Conservation (phyloP, 2,888 invertebrate genomes). For the Tetragonisca angustula region DNA sequence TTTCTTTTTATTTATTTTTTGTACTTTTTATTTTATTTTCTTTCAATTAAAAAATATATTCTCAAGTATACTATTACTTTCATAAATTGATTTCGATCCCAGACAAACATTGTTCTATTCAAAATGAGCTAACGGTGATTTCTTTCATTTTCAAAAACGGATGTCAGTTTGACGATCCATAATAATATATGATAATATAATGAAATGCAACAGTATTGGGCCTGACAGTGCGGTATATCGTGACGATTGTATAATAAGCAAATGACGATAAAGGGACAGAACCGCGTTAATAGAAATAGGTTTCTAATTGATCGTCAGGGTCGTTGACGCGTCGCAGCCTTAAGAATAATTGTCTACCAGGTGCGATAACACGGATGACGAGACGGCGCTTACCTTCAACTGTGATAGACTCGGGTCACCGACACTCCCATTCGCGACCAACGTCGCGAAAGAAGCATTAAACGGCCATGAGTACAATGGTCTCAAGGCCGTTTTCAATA, state of each 20-base stretch:
- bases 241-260: neutral
- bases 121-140: no score
- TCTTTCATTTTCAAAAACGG: neutral
- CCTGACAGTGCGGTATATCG: neutral
- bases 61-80: no score
- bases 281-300: conserved; percentile 31
- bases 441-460: conserved; percentile 47
- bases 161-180: neutral
- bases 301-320: conserved; percentile 49
- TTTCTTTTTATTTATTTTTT: no score
- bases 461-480: conserved; percentile 13
- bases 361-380: conserved; percentile 51
- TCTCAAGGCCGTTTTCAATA: conserved; percentile 35
- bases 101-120: no score
- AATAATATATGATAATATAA: neutral
- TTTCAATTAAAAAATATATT: no score
- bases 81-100: no score
- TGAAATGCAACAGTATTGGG: neutral
- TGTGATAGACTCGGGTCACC: conserved; percentile 55
- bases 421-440: conserved; percentile 44
- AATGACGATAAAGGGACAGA: conserved; percentile 21
- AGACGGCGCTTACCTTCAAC: conserved; percentile 47
- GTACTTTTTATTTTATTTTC: no score
- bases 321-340: conserved; percentile 48
- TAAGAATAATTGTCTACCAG: conserved; percentile 45